phyloP scores from a whole-genome alignment of 1,140 invertebrate species.

The Rhopalosiphum padi region DNA sequence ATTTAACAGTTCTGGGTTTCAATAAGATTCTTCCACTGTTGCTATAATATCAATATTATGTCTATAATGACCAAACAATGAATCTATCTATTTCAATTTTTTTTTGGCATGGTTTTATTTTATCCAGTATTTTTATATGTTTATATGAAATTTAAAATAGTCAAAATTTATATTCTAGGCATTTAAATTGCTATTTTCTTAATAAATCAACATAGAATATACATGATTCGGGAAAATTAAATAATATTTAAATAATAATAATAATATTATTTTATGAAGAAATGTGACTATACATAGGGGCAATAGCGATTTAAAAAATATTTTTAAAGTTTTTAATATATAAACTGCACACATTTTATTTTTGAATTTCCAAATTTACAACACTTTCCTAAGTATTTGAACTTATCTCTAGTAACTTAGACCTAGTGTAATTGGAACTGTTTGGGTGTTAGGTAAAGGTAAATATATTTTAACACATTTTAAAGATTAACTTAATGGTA shows the following conservation, averaged over 20 bases:
- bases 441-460: too few species aligned
- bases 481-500: too few species aligned
- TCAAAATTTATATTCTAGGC: neutral
- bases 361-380: neutral
- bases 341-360: neutral
- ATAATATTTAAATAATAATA: neutral
- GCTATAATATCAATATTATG: neutral
- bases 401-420: neutral
- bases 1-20: neutral
- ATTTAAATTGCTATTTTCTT: too few species aligned
- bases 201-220: too few species aligned
- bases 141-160: neutral
- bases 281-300: neutral
- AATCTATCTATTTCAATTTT: neutral
- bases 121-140: neutral
- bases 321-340: neutral
- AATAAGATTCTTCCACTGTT: neutral
- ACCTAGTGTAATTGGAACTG: neutral
- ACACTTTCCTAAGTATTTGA: neutral
- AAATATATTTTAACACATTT: too few species aligned
- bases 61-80: neutral
- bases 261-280: neutral
- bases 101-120: neutral
- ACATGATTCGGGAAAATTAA: neutral
- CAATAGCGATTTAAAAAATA: neutral